Evolutionary conservation across 2,113 vertebrate species (phyloP).

Genomic region (Datnioides undecimradiatus): DNA sequence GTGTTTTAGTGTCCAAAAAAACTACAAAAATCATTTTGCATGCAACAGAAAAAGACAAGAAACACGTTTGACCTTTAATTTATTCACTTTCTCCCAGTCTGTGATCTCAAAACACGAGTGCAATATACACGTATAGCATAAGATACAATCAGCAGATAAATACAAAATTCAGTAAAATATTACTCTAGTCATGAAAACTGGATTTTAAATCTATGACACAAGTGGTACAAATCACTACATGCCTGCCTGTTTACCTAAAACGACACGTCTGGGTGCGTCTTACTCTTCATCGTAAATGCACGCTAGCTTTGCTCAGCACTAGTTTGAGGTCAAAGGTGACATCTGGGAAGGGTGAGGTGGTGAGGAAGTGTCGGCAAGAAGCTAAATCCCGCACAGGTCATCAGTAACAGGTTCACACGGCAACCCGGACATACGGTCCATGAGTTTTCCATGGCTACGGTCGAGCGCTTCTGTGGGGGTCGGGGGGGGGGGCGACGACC

Average conservation of each 20-base stretch:
- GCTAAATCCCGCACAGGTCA: constrained; percentile 19
- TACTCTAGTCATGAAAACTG: constrained; percentile 68
- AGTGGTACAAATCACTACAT: constrained; percentile 65
- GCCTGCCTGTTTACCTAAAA: constrained; percentile 54
- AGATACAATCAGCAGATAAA: constrained; percentile 74
- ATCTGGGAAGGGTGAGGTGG: not conserved
- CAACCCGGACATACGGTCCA: not conserved
- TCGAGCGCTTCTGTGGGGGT: not conserved
- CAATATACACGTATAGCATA: constrained; percentile 58
- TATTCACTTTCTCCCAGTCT: constrained; percentile 59
- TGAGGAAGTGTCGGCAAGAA: constrained; percentile 24
- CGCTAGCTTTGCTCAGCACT: constrained; percentile 38
- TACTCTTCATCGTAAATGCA: constrained; percentile 27
- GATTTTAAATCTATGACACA: constrained; percentile 57
- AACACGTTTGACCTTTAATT: constrained; percentile 35
- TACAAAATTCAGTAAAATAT: constrained; percentile 79
- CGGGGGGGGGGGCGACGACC: not conserved
- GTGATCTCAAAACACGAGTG: constrained; percentile 69
- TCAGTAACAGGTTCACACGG: constrained; percentile 29
- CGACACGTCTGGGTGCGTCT: constrained; percentile 17
- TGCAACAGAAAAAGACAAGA: constrained; percentile 19
- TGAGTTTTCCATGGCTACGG: constrained; percentile 10
- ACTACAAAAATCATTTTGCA: not conserved
- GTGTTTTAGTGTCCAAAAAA: not conserved
- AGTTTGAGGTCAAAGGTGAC: constrained; percentile 62